Base-by-base conservation (phyloP, 1,140 invertebrate species). In the Popillia japonica region DNA sequence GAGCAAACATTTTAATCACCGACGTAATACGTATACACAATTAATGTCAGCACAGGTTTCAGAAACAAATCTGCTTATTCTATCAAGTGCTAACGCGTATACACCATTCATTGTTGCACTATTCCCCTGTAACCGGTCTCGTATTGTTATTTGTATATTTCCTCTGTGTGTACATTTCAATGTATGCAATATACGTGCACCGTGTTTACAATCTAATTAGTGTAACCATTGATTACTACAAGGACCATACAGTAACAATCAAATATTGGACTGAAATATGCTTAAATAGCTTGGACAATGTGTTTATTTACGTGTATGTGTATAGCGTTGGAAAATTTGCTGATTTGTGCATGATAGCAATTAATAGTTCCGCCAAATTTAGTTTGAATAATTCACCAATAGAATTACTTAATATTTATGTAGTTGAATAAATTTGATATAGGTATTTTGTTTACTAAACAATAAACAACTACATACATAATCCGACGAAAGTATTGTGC, bases 151-250 rank as follows among this genome's bases (percentile, higher is more conserved):
- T 55, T 55, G 48, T 55, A 55, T 55, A 55, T 55, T 55, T 55
- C 48, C 48, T 55, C 11, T 55, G 6, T 55, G 48, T 55, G 48
- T 55, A 55, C 48, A 17, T 55, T 55, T 55, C 48, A 17, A n/a
- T 55, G 48, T 55, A 55, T n/a, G 17, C 27, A 34, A 34, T 34
- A 34, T 34, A 34, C 27, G 27, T 34, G 27, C n/a, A 55, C 14
- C 48, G 48, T 55, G 48, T 55, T 55, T 55, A 55, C 48, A 55
- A 55, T 55, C 48, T 55, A 55, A 55, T 55, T 55, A 55, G 48
- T 55, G 17, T 55, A 55, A 55, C 48, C 48, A 55, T 55, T 55
- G 17, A 55, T 55, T 55, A 55, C 48, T 55, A 17, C 14, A 55
- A 55, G 48, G 48, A 55, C 48, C n/a, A 55, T 55, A 17, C 17